Base-by-base conservation (phyloP, 2,888 invertebrate species). In the Arctia plantaginis region DNA sequence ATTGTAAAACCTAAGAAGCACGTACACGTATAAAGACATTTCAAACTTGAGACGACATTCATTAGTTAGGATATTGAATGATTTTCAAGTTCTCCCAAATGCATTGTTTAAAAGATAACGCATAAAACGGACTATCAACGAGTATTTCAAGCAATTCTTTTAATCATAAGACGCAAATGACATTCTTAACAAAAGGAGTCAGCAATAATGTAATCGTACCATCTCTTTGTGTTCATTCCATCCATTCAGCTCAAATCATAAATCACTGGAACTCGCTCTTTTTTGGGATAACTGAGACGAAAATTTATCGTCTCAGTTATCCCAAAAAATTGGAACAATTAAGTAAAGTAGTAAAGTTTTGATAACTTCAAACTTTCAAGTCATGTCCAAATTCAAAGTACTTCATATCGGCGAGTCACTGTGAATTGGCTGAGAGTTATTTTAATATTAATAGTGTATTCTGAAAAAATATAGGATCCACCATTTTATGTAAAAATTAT, bases 291-390 rank as follows among this genome's bases (percentile, higher is more conserved):
- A n/a, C n/a, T n/a, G n/a, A n/a, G n/a, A 69, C 83, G 74, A 78
- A 80, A 79, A 83, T 85, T 82, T 85, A n/a, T 82, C 71, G 75
- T 79, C 78, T 79, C 80, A 78, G 82, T 86, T 81, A 73, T 79
- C 66, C 33, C 66, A 10, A 51, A 78, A 85, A 85, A 85, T 77
- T 68, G 68, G 35, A 62, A 41, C 55, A 68, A 75, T 73, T 72
- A 73, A 73, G 78, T 79, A 77, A 41, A 73, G 78, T 79, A 77
- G 30, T 44, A 55, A 81, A 82, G 66, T 79, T 83, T 62, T 66
- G 65, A 81, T 68, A 85, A 83, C 77, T 77, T 68, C 55, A 78
- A 73, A 80, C 71, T 80, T 76, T 71, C 69, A 51, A 69, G 27
- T 64, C 65, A 71, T 74, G 74, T 72, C 71, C 68, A 73, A 72